These are phyloP conservation scores for Epizoanthus ramosus DNA, from an alignment of 92 coral and sea anemone genomes.

Conservation along the genomic window DNA sequence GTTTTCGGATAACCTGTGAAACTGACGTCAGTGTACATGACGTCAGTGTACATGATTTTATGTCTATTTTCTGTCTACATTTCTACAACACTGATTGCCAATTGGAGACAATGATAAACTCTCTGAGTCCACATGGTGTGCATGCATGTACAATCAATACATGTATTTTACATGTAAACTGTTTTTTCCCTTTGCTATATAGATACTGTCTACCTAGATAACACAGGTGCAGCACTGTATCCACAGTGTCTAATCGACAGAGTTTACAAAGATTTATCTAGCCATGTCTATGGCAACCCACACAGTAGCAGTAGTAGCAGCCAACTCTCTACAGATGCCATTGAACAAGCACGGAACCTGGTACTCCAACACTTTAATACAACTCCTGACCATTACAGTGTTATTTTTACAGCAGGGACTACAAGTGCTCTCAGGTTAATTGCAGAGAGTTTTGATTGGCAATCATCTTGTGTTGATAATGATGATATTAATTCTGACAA, in stretches of 20 bases:
- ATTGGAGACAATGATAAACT: no score
- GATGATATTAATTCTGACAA: not conserved
- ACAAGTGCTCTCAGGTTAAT: slow-evolving; percentile 80
- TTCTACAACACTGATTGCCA: no score
- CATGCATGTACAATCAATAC: no score
- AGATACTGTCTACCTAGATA: slow-evolving; percentile 89
- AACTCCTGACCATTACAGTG: slow-evolving; percentile 72
- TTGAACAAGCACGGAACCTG: slow-evolving; percentile 79
- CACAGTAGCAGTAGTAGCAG: slow-evolving; percentile 92
- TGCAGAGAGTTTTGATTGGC: slow-evolving; percentile 88
- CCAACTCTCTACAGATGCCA: slow-evolving; percentile 67
- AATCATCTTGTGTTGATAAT: not conserved
- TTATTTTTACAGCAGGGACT: slow-evolving; percentile 90
- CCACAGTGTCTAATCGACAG: slow-evolving; percentile 76
- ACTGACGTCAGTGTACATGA: no score
- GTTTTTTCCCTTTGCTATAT: slow-evolving; percentile 11
- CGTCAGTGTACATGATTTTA: no score
- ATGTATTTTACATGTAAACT: not conserved
- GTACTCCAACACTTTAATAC: slow-evolving; percentile 85
- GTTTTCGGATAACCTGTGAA: no score
- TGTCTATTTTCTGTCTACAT: no score
- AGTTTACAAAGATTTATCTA: slow-evolving; percentile 60
- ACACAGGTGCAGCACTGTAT: slow-evolving; percentile 86
- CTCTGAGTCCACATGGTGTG: no score
- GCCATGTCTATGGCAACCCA: slow-evolving; percentile 91